Conservation (phyloP, 2,113 vertebrate species). For the Paralichthys olivaceus region DNA sequence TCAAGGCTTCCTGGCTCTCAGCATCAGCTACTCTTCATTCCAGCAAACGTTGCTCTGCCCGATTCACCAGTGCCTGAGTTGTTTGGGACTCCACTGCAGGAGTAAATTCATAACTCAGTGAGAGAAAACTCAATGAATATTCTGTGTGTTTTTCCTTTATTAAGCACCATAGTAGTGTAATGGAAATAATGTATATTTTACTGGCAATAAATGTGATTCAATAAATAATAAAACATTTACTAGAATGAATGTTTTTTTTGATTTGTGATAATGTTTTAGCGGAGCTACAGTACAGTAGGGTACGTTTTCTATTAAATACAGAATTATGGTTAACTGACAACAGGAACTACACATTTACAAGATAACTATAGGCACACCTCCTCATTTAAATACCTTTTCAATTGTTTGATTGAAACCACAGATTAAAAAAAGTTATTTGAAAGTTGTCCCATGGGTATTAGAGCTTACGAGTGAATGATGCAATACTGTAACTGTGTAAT, state of each 20-base stretch:
- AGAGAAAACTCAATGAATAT: background rate
- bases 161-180: background rate
- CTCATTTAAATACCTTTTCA: constrained; percentile 14
- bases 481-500: constrained; percentile 36
- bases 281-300: background rate
- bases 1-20: constrained; percentile 41
- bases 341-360: background rate
- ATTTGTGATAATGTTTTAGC: background rate
- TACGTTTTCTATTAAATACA: background rate
- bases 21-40: constrained; percentile 32
- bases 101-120: background rate
- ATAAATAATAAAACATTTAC: background rate
- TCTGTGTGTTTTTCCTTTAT: background rate
- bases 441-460: constrained; percentile 20
- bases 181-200: background rate
- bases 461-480: constrained; percentile 31
- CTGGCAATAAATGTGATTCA: background rate
- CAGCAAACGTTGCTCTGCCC: constrained; percentile 30
- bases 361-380: constrained; percentile 15
- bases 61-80: background rate
- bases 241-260: background rate
- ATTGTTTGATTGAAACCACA: constrained; percentile 41
- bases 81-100: background rate
- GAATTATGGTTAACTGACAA: background rate
- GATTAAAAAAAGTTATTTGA: constrained; percentile 43